Conservation (phyloP, 2,888 invertebrate species). For the Patella pellucida region DNA sequence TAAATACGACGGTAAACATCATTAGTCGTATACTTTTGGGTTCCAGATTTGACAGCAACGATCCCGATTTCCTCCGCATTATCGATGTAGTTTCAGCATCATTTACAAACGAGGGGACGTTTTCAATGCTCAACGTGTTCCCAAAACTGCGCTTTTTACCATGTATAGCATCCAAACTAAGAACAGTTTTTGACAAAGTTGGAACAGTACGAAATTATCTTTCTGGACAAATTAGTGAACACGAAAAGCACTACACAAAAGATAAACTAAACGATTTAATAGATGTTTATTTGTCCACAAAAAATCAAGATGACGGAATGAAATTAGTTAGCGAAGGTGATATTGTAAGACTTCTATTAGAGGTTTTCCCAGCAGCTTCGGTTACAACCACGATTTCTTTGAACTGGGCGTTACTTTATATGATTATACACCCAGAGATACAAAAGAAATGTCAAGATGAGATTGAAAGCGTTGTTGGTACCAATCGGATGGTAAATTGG, state of each 20-base stretch:
- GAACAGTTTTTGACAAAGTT: not conserved
- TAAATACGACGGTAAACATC: too few species aligned
- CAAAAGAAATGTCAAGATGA: slow-evolving; percentile 33
- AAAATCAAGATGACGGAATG: not conserved
- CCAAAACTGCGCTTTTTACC: not conserved
- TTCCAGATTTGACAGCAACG: not conserved
- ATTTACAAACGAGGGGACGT: not conserved
- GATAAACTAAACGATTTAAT: not conserved
- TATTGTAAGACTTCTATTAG: slow-evolving; percentile 21
- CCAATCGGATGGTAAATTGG: not conserved
- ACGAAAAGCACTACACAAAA: not conserved
- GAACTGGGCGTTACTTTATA: slow-evolving; percentile 39
- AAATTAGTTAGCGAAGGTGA: not conserved
- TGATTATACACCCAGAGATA: slow-evolving; percentile 35
- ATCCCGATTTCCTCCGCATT: not conserved
- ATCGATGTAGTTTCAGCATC: not conserved
- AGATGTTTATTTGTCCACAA: not conserved
- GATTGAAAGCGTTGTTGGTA: slow-evolving; percentile 12
- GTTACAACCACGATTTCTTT: slow-evolving; percentile 39
- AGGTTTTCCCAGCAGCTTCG: slow-evolving; percentile 41
- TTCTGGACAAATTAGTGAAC: not conserved
- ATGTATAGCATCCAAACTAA: not conserved
- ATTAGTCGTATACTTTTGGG: too few species aligned
- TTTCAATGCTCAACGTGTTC: not conserved
- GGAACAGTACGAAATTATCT: not conserved